Base-by-base conservation (phyloP, 2,797 vertebrate genomes). In the Tauraco hartlaubi region DNA sequence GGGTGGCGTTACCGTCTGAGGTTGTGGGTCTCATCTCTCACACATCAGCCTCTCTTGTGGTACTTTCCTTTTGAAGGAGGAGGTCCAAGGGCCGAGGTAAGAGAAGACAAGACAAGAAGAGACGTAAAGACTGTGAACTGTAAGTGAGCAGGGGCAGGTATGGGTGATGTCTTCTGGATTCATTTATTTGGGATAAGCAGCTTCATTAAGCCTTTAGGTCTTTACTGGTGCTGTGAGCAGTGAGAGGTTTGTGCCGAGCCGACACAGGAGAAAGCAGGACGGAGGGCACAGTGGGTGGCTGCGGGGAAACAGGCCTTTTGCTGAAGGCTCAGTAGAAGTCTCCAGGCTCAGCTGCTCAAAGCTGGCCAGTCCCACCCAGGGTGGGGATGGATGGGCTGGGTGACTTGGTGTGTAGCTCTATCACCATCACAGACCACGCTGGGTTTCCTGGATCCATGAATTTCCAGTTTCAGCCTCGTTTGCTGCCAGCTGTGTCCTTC, bases 101-200 rank as follows among this genome's bases (percentile, higher is more conserved):
- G 97, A 99, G 98, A 98, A 99, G 98, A 97, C 99, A 98, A 97
- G 98, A 99, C 89, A 98, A 98, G 98, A 99, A 98, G 97, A 99
- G 97, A 98, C 90, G 81, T 55, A 99, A 98, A 98, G 98, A 99
- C 90, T 99, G 99, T 97, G 99, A 99, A 95, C 98, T 98, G 99
- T 99, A 97, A 99, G 97, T 98, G 96, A 83, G 78, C 39, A 81
- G 69, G 81, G 88, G 31, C n/a, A 61, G 33, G 12, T 44, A 5
- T 43, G 69, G 56, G 48, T 81, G n/a, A 9, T 75, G 62, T 76
- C 35, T 63, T 69, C n/a, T 51, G 55, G 63, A 71, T 25, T 76
- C 19, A 5, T 77, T 64, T 74, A 35, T 78, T 85, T 49, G 49
- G 59, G 52, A 21, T 68, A 28, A 85, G 9, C 22, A n/a, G 43